Conservation (phyloP, 2,113 vertebrate genomes). For the Actenoides lindsayi region DNA sequence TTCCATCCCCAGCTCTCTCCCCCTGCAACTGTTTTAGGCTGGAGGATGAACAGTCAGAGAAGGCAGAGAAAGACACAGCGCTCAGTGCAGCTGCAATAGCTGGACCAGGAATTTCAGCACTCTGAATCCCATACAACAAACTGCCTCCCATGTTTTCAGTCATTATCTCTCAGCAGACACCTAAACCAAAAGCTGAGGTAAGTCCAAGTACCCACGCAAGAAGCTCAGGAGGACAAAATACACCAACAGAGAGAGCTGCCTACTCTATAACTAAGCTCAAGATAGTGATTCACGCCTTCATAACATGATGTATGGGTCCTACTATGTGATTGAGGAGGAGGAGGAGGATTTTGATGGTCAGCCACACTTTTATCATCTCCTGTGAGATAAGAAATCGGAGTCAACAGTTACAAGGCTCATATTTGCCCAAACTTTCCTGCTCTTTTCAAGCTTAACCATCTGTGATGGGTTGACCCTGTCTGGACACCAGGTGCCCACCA, state of each 20-base stretch:
- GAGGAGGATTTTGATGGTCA: background rate
- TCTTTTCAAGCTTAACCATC: background rate
- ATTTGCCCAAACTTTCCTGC: background rate
- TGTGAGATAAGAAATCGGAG: background rate
- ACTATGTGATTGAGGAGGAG: background rate
- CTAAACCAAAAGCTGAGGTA: background rate
- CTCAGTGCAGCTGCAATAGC: background rate
- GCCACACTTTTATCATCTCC: background rate
- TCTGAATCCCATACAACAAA: constrained; percentile 6
- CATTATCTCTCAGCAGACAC: background rate
- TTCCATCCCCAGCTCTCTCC: background rate
- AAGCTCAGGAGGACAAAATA: background rate
- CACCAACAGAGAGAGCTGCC: background rate
- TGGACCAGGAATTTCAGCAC: constrained; percentile 8
- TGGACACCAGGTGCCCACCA: background rate
- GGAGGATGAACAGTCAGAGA: constrained; percentile 34
- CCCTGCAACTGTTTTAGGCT: constrained; percentile 40
- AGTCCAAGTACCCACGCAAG: background rate
- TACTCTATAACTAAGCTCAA: background rate
- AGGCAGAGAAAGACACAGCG: background rate
- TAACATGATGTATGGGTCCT: background rate
- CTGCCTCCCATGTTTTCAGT: background rate
- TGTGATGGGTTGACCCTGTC: background rate
- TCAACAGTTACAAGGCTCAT: background rate
- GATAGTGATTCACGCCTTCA: background rate